Conservation (phyloP, 2,888 invertebrate genomes). For the Xestia sexstrigata region DNA sequence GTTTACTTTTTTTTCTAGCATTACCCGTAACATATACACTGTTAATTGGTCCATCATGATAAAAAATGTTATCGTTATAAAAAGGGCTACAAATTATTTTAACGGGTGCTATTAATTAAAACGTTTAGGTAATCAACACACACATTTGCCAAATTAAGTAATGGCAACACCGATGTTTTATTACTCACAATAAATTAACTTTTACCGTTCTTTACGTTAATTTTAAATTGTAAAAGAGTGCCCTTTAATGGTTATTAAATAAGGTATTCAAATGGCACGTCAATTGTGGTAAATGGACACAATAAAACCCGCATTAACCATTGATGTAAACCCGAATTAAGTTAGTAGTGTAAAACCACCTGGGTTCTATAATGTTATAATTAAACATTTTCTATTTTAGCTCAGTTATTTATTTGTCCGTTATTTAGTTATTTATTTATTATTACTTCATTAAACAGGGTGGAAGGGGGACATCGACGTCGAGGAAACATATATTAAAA, state of each 20-base stretch:
- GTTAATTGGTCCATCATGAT: neutral
- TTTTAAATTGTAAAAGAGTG: slow-evolving; percentile 6
- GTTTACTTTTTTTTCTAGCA: neutral
- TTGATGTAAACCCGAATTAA: neutral
- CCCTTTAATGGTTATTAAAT: slow-evolving; percentile 4
- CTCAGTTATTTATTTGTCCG: too few relatives aligned
- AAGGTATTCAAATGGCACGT: neutral
- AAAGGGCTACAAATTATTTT: neutral
- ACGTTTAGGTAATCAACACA: slow-evolving; percentile 14
- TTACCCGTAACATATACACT: neutral
- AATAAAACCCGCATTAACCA: neutral
- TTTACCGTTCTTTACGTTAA: slow-evolving; percentile 9
- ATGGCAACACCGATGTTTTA: slow-evolving; percentile 11
- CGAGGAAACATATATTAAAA: too few relatives aligned
- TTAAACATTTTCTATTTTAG: too few relatives aligned
- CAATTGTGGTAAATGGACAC: slow-evolving; percentile 6
- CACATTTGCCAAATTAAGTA: slow-evolving; percentile 18
- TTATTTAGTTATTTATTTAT: too few relatives aligned
- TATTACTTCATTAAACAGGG: too few relatives aligned
- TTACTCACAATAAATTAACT: slow-evolving; percentile 11
- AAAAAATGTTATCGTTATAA: neutral
- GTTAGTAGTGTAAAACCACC: neutral
- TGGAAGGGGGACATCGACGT: too few relatives aligned
- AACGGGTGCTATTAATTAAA: neutral
- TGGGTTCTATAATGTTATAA: too few relatives aligned